Base-by-base conservation (phyloP, 1,140 invertebrate species). In the Sarcophaga bullata region DNA sequence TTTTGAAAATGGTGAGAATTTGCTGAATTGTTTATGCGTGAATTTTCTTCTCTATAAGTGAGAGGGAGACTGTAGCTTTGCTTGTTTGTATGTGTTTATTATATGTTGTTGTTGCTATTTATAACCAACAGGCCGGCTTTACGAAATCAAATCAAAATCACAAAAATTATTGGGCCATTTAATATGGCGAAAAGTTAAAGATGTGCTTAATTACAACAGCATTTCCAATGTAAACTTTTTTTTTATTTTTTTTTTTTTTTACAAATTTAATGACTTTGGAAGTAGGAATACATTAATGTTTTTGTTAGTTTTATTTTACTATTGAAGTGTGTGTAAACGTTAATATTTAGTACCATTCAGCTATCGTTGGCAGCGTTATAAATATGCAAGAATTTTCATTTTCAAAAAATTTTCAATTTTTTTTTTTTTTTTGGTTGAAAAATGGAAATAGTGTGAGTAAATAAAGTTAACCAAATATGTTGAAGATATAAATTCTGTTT, bases 91-190 rank as follows among this genome's bases (percentile, higher is more conserved):
- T 73, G n/a, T 19, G 17, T 52, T 5, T 78, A 4, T 50, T 78
- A 17, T 50, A 25, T n/a, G 11, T 11, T 78, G 75, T 78, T 8
- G n/a, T 48, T 78, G 75, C 19, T 78, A 17, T 50, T 78, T 50
- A 50, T 78, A 68, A 19, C n/a, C 62, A 68, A 58, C 54, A 58
- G 15, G 54, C 54, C 15, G 15, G 54, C 73, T 47, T 49, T 37
- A 76, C 46, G 48, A 76, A 76, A 76, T 76, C 73, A 76, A 76
- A 76, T 76, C 73, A 76, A 76, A 76, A 76, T 76, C 73, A 76
- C 73, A 76, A 76, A 73, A 76, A 58, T 47, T 76, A 76, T 76
- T 25, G 46, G 47, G n/a, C 73, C 11, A 76, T 76, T 76, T 76
- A n/a, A 47, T 76, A 76, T 76, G 73, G 73, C 54, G n/a, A 58